Conservation (phyloP, 1,140 invertebrate species). For the Zaprionus davidi region DNA sequence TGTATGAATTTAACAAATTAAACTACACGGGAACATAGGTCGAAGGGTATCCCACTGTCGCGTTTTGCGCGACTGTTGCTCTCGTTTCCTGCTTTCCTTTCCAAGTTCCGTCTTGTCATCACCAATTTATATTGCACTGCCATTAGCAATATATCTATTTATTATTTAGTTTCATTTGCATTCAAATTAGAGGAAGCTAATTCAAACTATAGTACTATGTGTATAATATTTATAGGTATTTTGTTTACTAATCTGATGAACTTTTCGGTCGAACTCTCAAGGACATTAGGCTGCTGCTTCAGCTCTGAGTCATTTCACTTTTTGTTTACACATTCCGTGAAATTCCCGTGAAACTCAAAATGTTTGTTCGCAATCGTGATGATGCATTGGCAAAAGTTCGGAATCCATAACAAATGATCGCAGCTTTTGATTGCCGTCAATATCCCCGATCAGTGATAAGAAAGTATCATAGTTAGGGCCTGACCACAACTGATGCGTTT, state of each 20-base stretch:
- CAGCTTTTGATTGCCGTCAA: background rate
- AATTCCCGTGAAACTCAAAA: background rate
- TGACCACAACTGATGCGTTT: slow-evolving; percentile 19
- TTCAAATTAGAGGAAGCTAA: too few relatives aligned
- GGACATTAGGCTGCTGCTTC: slow-evolving; percentile 8
- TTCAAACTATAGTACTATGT: too few relatives aligned
- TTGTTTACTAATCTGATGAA: background rate
- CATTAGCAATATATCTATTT: too few relatives aligned
- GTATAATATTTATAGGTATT: too few relatives aligned
- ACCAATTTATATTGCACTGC: too few relatives aligned
- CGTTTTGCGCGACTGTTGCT: too few relatives aligned
- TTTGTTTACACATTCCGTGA: slow-evolving; percentile 7
- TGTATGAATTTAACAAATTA: too few relatives aligned
- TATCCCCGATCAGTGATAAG: slow-evolving; percentile 21
- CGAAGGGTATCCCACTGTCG: too few relatives aligned
- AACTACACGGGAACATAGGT: too few relatives aligned
- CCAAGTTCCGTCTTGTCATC: too few relatives aligned
- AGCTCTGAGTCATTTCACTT: slow-evolving; percentile 14
- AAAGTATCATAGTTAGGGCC: slow-evolving; percentile 20
- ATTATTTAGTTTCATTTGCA: too few relatives aligned
- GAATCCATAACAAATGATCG: background rate
- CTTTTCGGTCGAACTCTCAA: slow-evolving; percentile 8
- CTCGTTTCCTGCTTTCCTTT: too few relatives aligned
- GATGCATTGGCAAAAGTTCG: background rate
- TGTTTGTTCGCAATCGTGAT: background rate